Evolutionary conservation across 2,113 vertebrate species (phyloP).

Genomic region (Piaya cayana): DNA sequence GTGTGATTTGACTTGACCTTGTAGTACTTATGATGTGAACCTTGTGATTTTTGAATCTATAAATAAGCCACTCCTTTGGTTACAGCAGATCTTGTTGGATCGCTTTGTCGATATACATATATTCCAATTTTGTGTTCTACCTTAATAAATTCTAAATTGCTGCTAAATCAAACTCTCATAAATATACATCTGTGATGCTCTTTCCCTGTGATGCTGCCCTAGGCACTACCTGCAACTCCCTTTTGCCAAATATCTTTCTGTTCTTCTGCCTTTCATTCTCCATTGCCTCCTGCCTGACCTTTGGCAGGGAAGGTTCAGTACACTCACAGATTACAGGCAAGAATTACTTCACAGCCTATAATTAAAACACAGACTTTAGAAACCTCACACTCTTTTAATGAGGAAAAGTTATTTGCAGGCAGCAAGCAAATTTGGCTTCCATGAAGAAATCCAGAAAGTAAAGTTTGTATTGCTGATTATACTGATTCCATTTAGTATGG

Average conservation of each 20-base stretch:
- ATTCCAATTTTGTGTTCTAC: no score
- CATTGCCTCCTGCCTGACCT: not conserved
- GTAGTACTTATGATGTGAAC: no score
- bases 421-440: conserved; percentile 80
- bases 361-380: not conserved
- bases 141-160: no score
- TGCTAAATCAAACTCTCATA: no score
- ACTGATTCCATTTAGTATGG: not conserved
- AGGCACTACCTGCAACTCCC: not conserved
- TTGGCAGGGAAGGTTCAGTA: not conserved
- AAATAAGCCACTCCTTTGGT: no score
- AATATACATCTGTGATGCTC: no score
- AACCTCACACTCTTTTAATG: conserved; percentile 79
- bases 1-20: no score
- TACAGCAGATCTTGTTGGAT: no score
- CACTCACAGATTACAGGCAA: not conserved
- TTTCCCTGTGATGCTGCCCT: not conserved
- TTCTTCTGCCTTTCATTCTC: not conserved
- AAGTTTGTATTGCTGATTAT: not conserved
- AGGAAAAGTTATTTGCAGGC: conserved; percentile 82
- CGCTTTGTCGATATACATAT: no score
- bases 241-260: not conserved
- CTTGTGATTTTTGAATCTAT: no score
- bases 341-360: not conserved
- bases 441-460: conserved; percentile 72